These are phyloP conservation scores for Rhogogaster chlorosoma DNA, from an alignment of 2,888 invertebrate species.

Conservation along the genomic window DNA sequence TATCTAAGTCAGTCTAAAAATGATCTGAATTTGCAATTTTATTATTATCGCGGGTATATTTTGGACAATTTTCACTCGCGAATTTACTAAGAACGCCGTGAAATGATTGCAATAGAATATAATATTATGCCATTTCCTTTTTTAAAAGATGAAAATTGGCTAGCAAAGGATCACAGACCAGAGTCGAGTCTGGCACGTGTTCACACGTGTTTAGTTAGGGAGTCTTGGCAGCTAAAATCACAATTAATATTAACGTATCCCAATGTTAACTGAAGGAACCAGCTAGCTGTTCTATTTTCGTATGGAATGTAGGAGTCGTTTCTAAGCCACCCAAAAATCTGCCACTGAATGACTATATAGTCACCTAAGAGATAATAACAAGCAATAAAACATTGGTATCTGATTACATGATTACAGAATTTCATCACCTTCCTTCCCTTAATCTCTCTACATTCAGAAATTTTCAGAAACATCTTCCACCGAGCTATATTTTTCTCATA, in stretches of 20 bases:
- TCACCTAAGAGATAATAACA: conserved; percentile 12
- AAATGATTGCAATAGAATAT: neutral
- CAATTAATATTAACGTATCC: conserved; percentile 67
- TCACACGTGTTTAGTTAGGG: conserved; percentile 45
- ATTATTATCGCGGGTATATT: neutral
- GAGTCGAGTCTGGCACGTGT: conserved; percentile 52
- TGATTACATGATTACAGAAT: neutral
- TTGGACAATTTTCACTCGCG: neutral
- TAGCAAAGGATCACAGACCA: conserved; percentile 47
- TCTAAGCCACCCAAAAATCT: conserved; percentile 21
- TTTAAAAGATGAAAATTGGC: conserved; percentile 35
- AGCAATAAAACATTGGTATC: neutral
- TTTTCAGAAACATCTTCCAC: neutral
- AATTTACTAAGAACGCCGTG: neutral
- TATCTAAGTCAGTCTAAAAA: neutral
- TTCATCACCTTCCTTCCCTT: neutral
- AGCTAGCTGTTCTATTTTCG: conserved; percentile 71
- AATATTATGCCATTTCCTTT: neutral
- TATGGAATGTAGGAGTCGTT: conserved; percentile 54
- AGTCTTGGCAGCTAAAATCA: conserved; percentile 64
- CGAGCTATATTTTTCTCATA: neutral
- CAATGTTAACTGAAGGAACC: conserved; percentile 62
- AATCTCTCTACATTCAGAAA: neutral
- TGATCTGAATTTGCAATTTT: neutral
- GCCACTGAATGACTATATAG: conserved; percentile 34